These are phyloP conservation scores for Epirrhoe tristata DNA, from an alignment of 2,888 invertebrate genomes.

Conservation along the genomic window DNA sequence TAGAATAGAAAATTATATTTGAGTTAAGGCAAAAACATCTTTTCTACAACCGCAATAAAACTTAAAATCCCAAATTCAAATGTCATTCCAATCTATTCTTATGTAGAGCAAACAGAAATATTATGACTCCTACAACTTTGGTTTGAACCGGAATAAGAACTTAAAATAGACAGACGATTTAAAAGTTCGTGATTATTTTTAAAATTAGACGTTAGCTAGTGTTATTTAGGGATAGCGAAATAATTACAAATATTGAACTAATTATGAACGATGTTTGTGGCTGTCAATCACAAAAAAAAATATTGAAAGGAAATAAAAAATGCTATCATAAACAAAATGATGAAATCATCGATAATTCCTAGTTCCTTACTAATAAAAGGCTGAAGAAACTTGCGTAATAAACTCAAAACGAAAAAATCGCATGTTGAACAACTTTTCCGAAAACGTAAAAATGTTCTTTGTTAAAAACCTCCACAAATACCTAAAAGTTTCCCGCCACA, in stretches of 20 bases:
- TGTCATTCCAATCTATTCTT: too few species aligned
- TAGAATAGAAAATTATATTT: too few species aligned
- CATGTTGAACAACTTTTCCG: conserved; percentile 18
- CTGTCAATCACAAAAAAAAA: neutral
- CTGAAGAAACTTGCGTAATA: neutral
- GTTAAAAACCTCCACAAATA: conserved; percentile 31
- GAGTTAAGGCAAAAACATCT: too few species aligned
- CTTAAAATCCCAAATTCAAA: too few species aligned
- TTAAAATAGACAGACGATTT: neutral
- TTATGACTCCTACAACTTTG: neutral
- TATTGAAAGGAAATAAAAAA: neutral
- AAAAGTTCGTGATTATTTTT: neutral
- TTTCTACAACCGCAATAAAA: too few species aligned
- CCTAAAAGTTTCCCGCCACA: conserved; percentile 28
- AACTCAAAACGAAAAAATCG: conserved; percentile 21
- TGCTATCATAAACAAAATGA: neutral
- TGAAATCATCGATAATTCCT: neutral
- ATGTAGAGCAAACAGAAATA: too few species aligned
- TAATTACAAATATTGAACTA: neutral
- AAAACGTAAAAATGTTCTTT: conserved; percentile 28
- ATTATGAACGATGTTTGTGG: neutral
- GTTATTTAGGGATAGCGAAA: neutral
- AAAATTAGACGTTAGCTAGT: neutral
- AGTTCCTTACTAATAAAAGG: neutral
- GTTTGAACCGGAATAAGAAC: neutral